phyloP scores from a whole-genome alignment of 2,797 vertebrate species.

The Phoxinus dragarum region DNA sequence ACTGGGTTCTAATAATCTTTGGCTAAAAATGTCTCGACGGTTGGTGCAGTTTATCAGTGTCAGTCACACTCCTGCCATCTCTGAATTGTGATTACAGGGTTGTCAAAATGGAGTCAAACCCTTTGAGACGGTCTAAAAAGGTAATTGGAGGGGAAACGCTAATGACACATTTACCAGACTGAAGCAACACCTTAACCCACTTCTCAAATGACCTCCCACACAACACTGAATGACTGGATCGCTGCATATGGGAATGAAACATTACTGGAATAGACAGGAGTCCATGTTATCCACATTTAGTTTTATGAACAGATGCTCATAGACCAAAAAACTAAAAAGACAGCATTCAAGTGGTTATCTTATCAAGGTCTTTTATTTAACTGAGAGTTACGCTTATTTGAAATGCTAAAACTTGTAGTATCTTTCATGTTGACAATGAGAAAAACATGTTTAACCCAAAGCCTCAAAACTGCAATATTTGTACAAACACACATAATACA shows the following conservation, averaged over 20 bases:
- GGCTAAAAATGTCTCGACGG: conserved; percentile 1
- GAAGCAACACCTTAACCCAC: conserved; percentile 39
- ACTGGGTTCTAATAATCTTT: not conserved
- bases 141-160: conserved; percentile 40
- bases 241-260: not conserved
- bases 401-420: not conserved
- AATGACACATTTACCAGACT: conserved; percentile 49
- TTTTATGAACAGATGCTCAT: conserved; percentile 15
- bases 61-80: conserved; percentile 43
- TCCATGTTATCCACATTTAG: not conserved
- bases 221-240: conserved; percentile 28
- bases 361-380: not conserved
- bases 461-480: too few species aligned
- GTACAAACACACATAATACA: too few species aligned
- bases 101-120: conserved; percentile 53
- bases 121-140: conserved; percentile 39
- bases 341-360: not conserved
- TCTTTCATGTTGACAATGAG: not conserved
- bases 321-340: not conserved
- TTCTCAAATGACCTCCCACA: conserved; percentile 30
- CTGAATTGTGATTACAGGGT: conserved; percentile 55
- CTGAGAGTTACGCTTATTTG: not conserved
- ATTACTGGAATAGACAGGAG: not conserved
- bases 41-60: conserved; percentile 22
- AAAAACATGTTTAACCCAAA: not conserved